Evolutionary conservation across 2,888 invertebrate genomes (phyloP), one percentile per base, ranked within the genome.

Genomic region (Neria commutata): DNA sequence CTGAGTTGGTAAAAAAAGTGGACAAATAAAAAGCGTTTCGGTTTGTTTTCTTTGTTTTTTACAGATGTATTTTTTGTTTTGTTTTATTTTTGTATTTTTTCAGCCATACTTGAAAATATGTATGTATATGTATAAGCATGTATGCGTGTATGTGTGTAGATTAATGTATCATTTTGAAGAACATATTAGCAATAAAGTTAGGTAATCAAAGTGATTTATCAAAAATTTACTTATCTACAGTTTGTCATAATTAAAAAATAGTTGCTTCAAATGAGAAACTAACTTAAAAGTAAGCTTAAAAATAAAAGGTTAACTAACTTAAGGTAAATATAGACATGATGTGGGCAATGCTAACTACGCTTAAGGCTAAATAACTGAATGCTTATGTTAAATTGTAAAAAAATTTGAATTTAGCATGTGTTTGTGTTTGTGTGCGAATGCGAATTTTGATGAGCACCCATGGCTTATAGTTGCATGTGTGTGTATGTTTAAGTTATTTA

Each of bases 161-260:
- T 52, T 42, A 11, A 23, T 24, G 40, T 52, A 14, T n/a, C 14
- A 37, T 14, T 54, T 54, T 16, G 47, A 54, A 42, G 21, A 42
- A 14, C 21, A 42, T 47, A 21, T 2, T 51, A 33, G 17, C 58
- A 57, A 65, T 72, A 72, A 74, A 72, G 71, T 74, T 65, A 71
- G 67, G 67, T 65, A 67, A 71, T 68, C 73, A 65, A 67, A 67
- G 68, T 67, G 65, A 71, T 66, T 67, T 63, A 57, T 54, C 51
- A 54, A 56, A 60, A 54, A 37, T 51, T 23, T 37, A 51, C 51
- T 51, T 51, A 51, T 51, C 33, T 51, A 37, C 21, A 47, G 23
- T 47, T 25, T 46, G 40, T n/a, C n/a, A n/a, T n/a, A 37, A 19
- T 51, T 14, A 51, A 29, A 14, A 49, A n/a, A n/a, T n/a, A n/a